Percentiles rank a stretch among this genome's conserved stretches.
phyloP scores from a whole-genome alignment of 2,797 vertebrate species.

The Pempheris klunzingeri region DNA sequence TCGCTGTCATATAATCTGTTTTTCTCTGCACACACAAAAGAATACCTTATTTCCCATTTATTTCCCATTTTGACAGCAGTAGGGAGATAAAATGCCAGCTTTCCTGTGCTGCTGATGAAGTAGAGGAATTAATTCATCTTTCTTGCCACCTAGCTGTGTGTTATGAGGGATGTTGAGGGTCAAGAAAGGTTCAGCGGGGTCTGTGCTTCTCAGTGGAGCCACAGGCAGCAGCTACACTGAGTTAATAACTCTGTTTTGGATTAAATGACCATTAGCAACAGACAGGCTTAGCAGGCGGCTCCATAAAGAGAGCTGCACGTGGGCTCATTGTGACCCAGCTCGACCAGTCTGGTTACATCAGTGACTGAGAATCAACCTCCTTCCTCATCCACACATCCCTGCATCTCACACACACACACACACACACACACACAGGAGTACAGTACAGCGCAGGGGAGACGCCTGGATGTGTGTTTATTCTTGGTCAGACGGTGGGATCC shows the following conservation, averaged over 20 bases:
- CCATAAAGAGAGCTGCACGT: slow-evolving; percentile 53
- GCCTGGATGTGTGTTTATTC: slow-evolving; percentile 76
- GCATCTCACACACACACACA: slow-evolving; percentile 37
- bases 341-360: slow-evolving; percentile 69
- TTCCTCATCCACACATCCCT: slow-evolving; percentile 57
- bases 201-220: slow-evolving; percentile 2
- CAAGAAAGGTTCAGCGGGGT: slow-evolving; percentile 17
- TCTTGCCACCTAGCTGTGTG: not conserved
- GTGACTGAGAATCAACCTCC: slow-evolving; percentile 69
- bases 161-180: not conserved
- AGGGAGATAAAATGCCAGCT: not conserved
- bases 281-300: slow-evolving; percentile 57
- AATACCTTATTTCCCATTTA: not conserved
- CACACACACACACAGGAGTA: slow-evolving; percentile 35
- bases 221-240: slow-evolving; percentile 11
- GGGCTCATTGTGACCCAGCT: slow-evolving; percentile 49
- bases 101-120: not conserved
- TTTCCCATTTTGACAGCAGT: slow-evolving; percentile 2
- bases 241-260: slow-evolving; percentile 38
- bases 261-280: slow-evolving; percentile 59
- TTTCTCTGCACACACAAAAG: not conserved
- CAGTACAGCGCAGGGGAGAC: slow-evolving; percentile 55
- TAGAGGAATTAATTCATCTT: not conserved
- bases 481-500: slow-evolving; percentile 77
- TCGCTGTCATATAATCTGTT: not conserved